A percentile compares a stretch with the other conserved stretches of the same genome.
phyloP scores from a whole-genome alignment of 2,888 invertebrate species.

The Amaurobius ferox region DNA sequence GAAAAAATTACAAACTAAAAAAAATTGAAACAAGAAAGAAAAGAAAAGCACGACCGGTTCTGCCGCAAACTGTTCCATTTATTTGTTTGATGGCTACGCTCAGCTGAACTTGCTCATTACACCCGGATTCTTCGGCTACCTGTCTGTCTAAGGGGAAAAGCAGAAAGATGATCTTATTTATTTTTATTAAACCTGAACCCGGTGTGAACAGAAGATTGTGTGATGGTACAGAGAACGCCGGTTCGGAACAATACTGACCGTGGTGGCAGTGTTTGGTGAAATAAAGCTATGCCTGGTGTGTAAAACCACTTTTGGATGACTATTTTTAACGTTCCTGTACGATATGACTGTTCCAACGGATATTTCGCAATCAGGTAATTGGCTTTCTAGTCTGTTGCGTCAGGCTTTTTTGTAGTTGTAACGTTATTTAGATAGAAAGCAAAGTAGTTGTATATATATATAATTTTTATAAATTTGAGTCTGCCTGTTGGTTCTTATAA shows the following conservation, averaged over 20 bases:
- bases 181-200: conserved; percentile 27
- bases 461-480: too few species aligned
- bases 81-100: conserved; percentile 46
- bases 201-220: not conserved
- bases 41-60: conserved; percentile 41
- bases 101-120: conserved; percentile 56
- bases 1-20: not conserved
- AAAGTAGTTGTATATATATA: too few species aligned
- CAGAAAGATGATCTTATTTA: conserved; percentile 37
- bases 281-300: not conserved
- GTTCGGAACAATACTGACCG: not conserved
- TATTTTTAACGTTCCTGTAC: not conserved
- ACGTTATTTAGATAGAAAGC: too few species aligned
- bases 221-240: not conserved
- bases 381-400: not conserved
- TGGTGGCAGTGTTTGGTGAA: not conserved
- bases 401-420: too few species aligned
- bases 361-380: not conserved
- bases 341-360: conserved; percentile 10
- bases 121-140: conserved; percentile 53
- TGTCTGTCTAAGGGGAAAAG: conserved; percentile 28
- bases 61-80: conserved; percentile 41
- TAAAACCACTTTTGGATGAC: not conserved
- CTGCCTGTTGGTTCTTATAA: too few species aligned
- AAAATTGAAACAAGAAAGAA: too few species aligned